Evolutionary conservation across 2,113 vertebrate species (phyloP).

Genomic region (Paralichthys olivaceus): DNA sequence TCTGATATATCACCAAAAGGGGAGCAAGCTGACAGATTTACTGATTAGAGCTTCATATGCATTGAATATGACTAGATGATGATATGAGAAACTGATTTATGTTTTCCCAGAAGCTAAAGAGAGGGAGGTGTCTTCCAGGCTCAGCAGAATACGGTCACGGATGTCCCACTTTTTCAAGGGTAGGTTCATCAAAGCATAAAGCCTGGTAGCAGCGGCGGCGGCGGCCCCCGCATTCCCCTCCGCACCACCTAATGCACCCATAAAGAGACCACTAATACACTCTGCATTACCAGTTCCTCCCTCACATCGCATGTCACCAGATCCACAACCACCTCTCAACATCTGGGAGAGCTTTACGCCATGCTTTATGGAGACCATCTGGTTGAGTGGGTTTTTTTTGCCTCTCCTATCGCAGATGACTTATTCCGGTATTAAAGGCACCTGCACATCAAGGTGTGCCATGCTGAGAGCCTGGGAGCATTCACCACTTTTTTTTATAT

Average conservation of each 20-base stretch:
- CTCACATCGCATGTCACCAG: slow-evolving; percentile 71
- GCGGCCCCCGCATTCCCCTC: slow-evolving; percentile 64
- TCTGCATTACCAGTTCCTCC: slow-evolving; percentile 69
- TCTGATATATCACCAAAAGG: slow-evolving; percentile 75
- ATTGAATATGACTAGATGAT: slow-evolving; percentile 82
- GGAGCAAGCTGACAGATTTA: slow-evolving; percentile 78
- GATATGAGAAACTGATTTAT: slow-evolving; percentile 83
- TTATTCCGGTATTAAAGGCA: slow-evolving; percentile 75
- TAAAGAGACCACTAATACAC: slow-evolving; percentile 80
- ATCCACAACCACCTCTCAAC: slow-evolving; percentile 69
- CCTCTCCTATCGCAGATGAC: slow-evolving; percentile 68
- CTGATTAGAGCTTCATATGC: slow-evolving; percentile 78
- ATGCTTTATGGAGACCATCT: slow-evolving; percentile 77
- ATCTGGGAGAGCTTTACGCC: slow-evolving; percentile 75
- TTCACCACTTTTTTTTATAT: slow-evolving; percentile 57
- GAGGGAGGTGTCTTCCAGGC: slow-evolving; percentile 63
- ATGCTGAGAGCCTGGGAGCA: slow-evolving; percentile 45
- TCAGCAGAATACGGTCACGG: slow-evolving; percentile 58
- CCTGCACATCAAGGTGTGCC: slow-evolving; percentile 66
- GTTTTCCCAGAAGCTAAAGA: slow-evolving; percentile 73
- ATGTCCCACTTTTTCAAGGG: slow-evolving; percentile 78
- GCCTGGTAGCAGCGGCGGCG: slow-evolving; percentile 61
- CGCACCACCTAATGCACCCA: slow-evolving; percentile 68
- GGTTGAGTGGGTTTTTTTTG: slow-evolving; percentile 53
- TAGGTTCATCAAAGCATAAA: slow-evolving; percentile 80